Base-by-base conservation (phyloP, 2,888 invertebrate species). In the Thecophora atra region DNA sequence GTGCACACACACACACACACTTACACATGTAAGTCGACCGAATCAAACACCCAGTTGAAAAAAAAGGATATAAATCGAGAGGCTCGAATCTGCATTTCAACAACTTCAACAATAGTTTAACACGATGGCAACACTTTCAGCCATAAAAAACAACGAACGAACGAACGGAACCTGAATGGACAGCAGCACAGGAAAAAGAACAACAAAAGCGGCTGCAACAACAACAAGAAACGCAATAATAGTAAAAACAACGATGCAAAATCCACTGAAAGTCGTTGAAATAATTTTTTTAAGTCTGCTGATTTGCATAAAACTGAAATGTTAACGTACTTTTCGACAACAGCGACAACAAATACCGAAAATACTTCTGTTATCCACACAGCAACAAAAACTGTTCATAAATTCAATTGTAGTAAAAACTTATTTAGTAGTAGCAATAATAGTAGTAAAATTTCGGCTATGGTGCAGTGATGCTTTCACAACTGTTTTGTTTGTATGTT, bases 71-170 rank as follows among this genome's bases (percentile, higher is more conserved):
- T n/a, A 67, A 54, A 47, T 65, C 65, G 28, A 51, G 52, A 5
- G 37, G 21, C 21, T 67, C 17, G 37, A 67, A 37, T 67, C 37
- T 51, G 67, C 28, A 54, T 67, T 42, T 67, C 17, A 37, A 66
- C 66, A 52, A 66, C 52, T 66, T 30, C 54, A 52, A 54, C 52
- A 54, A 28, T 69, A 44, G 64, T 68, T 74, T 74, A 65, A 51
- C 51, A 51, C 24, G 26, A 15, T 11, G 24, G 28, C 17, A 58
- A 24, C 58, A 58, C 24, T 17, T 58, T 21, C 58, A 2, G 42
- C 5, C 17, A 51, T 26, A 65, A 28, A 60, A 24, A 19, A 66
- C 47, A 30, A 42, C 47, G 1, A 51, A 66, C 44, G 62, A 58
- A 21, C n/a, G 13, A 24, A 37, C 42, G 66, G 17, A 67, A 63